These are phyloP conservation scores for Anthopleura xanthogrammica DNA, from an alignment of 92 coral and sea anemone genomes.

Conservation along the genomic window DNA sequence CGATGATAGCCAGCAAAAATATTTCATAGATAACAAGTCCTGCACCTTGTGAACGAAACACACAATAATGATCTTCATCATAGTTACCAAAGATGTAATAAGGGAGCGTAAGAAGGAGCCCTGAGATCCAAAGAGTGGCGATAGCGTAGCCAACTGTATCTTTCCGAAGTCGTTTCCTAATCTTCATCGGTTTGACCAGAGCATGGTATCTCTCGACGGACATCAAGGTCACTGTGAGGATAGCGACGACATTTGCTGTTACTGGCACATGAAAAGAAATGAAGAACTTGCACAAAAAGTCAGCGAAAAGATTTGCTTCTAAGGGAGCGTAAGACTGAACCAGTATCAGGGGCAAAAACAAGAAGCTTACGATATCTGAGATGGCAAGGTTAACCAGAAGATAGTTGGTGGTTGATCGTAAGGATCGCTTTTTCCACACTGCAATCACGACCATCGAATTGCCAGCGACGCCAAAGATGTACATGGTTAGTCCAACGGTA, in stretches of 20 bases:
- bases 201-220: slow-evolving; percentile 25
- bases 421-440: slow-evolving; percentile 10
- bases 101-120: background rate
- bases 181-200: slow-evolving; percentile 21
- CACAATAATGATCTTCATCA: background rate
- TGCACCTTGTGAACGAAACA: background rate
- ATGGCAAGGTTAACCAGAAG: slow-evolving; percentile 17
- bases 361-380: slow-evolving; percentile 10
- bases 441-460: slow-evolving; percentile 5
- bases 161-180: background rate
- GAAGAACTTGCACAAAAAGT: slow-evolving; percentile 18
- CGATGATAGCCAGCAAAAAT: background rate
- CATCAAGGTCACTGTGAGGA: background rate
- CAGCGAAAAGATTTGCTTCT: background rate
- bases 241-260: background rate
- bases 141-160: slow-evolving; percentile 1
- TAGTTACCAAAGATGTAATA: background rate
- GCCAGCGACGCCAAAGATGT: slow-evolving; percentile 15
- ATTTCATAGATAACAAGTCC: background rate
- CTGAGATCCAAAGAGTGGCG: background rate
- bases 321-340: background rate
- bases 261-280: slow-evolving; percentile 2
- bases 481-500: background rate
- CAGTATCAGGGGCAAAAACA: background rate
- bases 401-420: slow-evolving; percentile 14